Evolutionary conservation across 2,888 invertebrate species (phyloP), one percentile per base, ranked within the genome.

Genomic region (Lobophora halterata): DNA sequence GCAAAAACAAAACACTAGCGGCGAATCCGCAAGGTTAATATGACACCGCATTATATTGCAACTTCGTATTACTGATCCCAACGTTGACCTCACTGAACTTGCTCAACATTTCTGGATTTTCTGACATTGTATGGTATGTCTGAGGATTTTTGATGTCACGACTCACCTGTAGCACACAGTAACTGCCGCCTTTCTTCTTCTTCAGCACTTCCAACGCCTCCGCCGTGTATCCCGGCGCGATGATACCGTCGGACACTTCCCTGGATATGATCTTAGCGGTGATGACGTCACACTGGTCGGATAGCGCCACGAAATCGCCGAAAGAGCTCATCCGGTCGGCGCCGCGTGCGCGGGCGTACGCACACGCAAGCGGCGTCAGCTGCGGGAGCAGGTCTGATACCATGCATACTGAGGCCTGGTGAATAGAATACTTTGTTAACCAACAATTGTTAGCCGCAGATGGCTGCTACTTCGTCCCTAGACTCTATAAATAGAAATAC

Each of bases 321-420:
- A 99, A 99, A 0, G 98, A 98, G 4, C 98, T 98, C 99, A 99
- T 99, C 33, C 99, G 91, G 81, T 99, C 99, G 7, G 98, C 98
- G 29, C 99, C 98, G 69, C 99, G 91, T 0, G 99, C 99, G 39
- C 98, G 90, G 0, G 98, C 98, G 80, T 99, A 99, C 0, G 99
- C 98, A 7, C 90, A 90, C 0, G 97, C 97, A 5, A 98, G 68
- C 0, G 97, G 96, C 0, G 94, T 92, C 52, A 98, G 79, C 17
- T 89, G 75, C 2, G 91, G 89, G 0, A 88, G 75, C 24, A 98
- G 66, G 76, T 98, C 98, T 28, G 94, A 92, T 2, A 98, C 98
- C 95, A 97, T 97, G 68, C 97, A 98, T 1, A 98, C 90, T 64
- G 93, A 92, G 0, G 96, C 95, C 90, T 97, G 85, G 0, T n/a